Evolutionary conservation across 2,888 invertebrate genomes (phyloP).

Genomic region (Sthenelais limicola): DNA sequence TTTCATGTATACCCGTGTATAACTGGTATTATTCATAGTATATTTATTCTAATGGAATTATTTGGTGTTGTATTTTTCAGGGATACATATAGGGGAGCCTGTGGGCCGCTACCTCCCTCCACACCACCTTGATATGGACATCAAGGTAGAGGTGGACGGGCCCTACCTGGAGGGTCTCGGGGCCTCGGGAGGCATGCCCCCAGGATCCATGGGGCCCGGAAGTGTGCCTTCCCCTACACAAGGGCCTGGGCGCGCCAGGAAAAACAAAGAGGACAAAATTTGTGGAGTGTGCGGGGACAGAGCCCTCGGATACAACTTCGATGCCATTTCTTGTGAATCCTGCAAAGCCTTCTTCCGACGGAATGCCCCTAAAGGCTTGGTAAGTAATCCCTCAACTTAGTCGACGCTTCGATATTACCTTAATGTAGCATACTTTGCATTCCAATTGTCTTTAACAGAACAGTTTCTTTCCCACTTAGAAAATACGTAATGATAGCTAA

Average conservation of each 20-base stretch:
- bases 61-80: slow-evolving; percentile 17
- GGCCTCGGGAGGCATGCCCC: slow-evolving; percentile 8
- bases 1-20: no score
- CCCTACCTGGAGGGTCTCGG: slow-evolving; percentile 28
- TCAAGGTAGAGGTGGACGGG: slow-evolving; percentile 46
- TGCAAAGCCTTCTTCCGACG: slow-evolving; percentile 73
- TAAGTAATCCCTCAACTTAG: slow-evolving; percentile 54
- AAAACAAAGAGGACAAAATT: slow-evolving; percentile 71
- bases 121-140: slow-evolving; percentile 43
- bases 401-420: no score
- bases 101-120: slow-evolving; percentile 19
- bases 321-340: slow-evolving; percentile 73
- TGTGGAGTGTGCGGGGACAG: slow-evolving; percentile 72
- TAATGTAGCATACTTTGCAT: not conserved
- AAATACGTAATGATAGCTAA: no score
- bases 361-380: slow-evolving; percentile 72
- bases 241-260: slow-evolving; percentile 52
- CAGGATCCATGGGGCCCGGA: slow-evolving; percentile 6
- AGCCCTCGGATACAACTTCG: slow-evolving; percentile 72
- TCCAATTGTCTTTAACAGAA: not conserved
- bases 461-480: no score
- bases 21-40: no score
- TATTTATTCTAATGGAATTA: not conserved
- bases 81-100: slow-evolving; percentile 41
- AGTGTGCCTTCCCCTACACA: slow-evolving; percentile 21